Evolutionary conservation across 2,888 invertebrate genomes (phyloP), one percentile per base, ranked within the genome.

Genomic region (Athalia cordata): DNA sequence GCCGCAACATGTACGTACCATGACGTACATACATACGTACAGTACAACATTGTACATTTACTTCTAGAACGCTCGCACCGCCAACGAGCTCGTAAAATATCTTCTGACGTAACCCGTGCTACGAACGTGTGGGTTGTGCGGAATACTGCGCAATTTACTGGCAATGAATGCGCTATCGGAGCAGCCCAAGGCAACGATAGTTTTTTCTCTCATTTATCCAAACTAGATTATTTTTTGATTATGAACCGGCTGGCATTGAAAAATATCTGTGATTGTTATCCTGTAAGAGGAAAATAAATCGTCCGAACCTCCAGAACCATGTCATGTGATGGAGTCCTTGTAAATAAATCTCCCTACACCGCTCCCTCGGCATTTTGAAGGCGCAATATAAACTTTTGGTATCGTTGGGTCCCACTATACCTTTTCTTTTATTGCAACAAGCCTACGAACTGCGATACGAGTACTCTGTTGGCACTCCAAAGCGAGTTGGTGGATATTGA

Each of bases 21-120:
- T 49, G 47, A 13, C 15, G 15, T 66, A 66, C 66, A 29, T 29
- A 8, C 47, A n/a, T 49, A 13, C 5, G 49, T n/a, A 6, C 49
- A 11, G 49, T n/a, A 6, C 49, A 11, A 9, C 11, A 52, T 52
- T 52, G 11, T 13, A 49, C 11, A 15, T 62, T 49, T 49, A n/a
- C 66, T 66, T 9, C 5, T 13, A 49, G 66, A 66, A 66, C 49
- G 66, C 49, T 66, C 13, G 29, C 29, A 29, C 29, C 29, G 29
- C 66, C 13, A 66, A 15, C 49, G 5, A 66, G 66, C 66, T 66
- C 49, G 15, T 66, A 66, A 66, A 66, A 66, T 49, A 66, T 66
- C 47, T 66, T 66, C 66, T 49, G 66, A 66, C 66, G 66, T 66
- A 66, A 66, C 13, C 66, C 49, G 8, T 6, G 7, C 5, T 11